Percentiles rank a stretch among this genome's conserved stretches.
Evolutionary conservation across 2,888 invertebrate genomes (phyloP).

Genomic region (Leptogaster cylindrica): DNA sequence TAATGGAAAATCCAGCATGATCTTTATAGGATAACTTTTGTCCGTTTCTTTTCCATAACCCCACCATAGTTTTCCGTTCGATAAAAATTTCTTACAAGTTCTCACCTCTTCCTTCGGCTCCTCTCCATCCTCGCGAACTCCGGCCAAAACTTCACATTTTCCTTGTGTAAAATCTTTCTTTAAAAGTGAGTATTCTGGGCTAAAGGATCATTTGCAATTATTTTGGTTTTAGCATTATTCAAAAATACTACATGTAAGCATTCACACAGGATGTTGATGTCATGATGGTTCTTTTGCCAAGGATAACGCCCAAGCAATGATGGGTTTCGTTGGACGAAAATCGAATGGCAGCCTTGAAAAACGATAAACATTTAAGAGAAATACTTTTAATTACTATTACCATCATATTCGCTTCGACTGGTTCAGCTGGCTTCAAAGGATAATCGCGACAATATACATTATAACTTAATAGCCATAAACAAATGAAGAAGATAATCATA

Average conservation of each 20-base stretch:
- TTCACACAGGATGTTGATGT: constrained; percentile 8
- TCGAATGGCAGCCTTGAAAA: constrained; percentile 5
- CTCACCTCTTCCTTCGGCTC: not conserved
- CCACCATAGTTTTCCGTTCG: constrained; percentile 2
- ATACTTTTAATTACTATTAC: not conserved
- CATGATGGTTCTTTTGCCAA: constrained; percentile 16
- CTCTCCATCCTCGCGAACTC: no score
- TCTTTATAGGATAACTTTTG: not conserved
- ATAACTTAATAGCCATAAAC: no score
- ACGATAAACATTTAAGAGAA: no score
- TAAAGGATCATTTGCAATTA: not conserved
- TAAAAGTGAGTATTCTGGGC: constrained; percentile 5
- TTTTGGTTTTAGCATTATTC: not conserved
- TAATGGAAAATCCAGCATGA: constrained; percentile 7
- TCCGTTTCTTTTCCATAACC: not conserved
- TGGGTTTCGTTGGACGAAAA: not conserved
- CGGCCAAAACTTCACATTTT: not conserved
- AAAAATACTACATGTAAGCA: not conserved
- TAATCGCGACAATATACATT: not conserved
- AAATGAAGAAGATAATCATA: no score
- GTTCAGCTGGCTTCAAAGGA: not conserved
- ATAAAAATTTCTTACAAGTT: not conserved
- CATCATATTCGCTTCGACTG: not conserved
- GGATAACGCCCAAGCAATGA: not conserved
- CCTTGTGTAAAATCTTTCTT: not conserved